These are phyloP conservation scores for Brotogeris chrysoptera DNA, from an alignment of 2,797 vertebrate species.

Conservation along the genomic window DNA sequence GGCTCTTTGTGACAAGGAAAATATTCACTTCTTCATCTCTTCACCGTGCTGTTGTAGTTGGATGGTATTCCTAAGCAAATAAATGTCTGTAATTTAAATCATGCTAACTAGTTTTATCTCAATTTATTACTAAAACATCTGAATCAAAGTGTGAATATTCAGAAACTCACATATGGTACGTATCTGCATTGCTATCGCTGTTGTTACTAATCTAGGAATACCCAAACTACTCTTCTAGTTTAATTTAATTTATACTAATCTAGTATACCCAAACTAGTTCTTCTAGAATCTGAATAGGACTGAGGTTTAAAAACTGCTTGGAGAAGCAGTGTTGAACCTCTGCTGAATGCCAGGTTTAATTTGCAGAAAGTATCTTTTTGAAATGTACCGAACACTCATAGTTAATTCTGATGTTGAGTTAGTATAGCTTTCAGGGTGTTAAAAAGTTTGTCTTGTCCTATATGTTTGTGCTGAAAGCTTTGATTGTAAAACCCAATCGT, in stretches of 20 bases:
- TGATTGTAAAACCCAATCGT: neutral
- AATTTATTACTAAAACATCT: neutral
- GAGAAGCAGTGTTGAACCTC: neutral
- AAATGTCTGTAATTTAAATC: neutral
- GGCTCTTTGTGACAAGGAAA: neutral
- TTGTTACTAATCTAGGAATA: neutral
- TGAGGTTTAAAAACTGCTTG: neutral
- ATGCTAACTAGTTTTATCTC: neutral
- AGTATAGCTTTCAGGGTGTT: neutral
- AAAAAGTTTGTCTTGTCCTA: neutral
- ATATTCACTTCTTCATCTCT: neutral
- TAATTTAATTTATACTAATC: too few relatives aligned
- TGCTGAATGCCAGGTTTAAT: neutral
- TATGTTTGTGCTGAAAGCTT: neutral
- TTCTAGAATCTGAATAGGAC: neutral
- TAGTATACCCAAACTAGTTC: neutral
- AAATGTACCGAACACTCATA: neutral
- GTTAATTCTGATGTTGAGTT: neutral
- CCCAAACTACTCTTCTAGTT: neutral
- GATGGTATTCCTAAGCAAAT: neutral
- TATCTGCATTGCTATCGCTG: neutral
- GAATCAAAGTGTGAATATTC: neutral
- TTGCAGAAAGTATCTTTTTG: neutral
- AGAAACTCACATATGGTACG: fast-evolving
- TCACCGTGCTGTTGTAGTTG: neutral